These are phyloP conservation scores for Stenichneumon culpator DNA, from an alignment of 2,888 invertebrate genomes.

Conservation along the genomic window DNA sequence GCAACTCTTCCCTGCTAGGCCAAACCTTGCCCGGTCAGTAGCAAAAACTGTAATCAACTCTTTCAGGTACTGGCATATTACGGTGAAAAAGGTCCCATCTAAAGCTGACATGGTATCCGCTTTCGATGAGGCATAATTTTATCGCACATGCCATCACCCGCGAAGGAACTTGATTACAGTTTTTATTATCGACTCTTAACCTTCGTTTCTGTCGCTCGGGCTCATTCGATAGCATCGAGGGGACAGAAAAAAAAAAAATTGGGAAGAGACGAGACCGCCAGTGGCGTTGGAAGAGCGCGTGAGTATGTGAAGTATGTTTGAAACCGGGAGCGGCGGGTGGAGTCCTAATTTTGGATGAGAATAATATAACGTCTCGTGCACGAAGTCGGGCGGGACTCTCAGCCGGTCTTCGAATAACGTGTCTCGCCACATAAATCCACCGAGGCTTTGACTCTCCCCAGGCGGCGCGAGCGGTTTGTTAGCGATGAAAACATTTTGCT, in stretches of 20 bases:
- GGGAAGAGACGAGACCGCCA: not conserved
- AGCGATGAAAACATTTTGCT: slow-evolving; percentile 67
- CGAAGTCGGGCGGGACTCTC: not conserved
- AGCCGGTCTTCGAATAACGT: slow-evolving; percentile 24
- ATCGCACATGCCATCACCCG: no score
- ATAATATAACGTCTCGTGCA: slow-evolving; percentile 41
- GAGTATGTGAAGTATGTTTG: slow-evolving; percentile 22
- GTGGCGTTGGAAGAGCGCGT: not conserved
- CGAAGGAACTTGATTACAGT: no score
- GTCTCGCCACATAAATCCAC: slow-evolving; percentile 63
- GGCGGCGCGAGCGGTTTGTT: slow-evolving; percentile 35
- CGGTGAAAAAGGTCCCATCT: no score
- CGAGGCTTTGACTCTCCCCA: slow-evolving; percentile 20
- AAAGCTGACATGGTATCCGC: no score
- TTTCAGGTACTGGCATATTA: no score
- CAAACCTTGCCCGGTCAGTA: no score
- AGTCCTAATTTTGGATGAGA: slow-evolving; percentile 57
- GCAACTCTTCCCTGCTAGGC: no score
- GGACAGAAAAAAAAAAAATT: not conserved
- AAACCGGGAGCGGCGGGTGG: slow-evolving; percentile 11
- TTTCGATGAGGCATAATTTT: no score
- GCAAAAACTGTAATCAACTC: no score
- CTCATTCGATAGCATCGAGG: not conserved
- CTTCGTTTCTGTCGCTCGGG: no score
- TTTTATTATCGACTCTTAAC: no score